phyloP scores from a whole-genome alignment of 92 coral and sea anemone species.

The Palythoa grandiflora region DNA sequence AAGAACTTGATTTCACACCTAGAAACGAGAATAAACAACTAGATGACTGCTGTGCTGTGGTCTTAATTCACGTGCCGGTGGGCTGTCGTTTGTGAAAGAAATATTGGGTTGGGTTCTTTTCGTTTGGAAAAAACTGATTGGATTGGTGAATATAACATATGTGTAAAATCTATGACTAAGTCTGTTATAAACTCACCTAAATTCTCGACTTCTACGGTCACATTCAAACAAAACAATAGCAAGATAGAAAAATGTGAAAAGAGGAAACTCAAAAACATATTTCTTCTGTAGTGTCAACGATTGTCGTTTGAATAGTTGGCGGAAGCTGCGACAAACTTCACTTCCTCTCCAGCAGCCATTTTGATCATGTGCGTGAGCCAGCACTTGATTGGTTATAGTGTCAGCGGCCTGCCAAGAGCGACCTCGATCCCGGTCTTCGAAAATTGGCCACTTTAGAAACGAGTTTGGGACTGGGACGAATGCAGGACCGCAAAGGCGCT shows the following conservation, averaged over 20 bases:
- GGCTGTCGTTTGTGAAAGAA: not conserved
- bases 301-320: slow-evolving; percentile 1
- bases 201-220: not conserved
- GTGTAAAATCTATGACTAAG: not conserved
- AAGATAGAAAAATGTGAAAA: not conserved
- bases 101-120: slow-evolving; percentile 30
- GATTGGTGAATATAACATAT: too few relatives aligned
- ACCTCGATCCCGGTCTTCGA: too few relatives aligned
- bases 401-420: not conserved
- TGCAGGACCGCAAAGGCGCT: too few relatives aligned
- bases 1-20: slow-evolving; percentile 15
- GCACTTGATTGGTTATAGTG: not conserved
- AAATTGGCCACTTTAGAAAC: too few relatives aligned
- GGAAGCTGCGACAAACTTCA: slow-evolving; percentile 35
- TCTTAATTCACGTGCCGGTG: not conserved
- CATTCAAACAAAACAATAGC: slow-evolving; percentile 4
- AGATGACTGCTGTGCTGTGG: too few relatives aligned
- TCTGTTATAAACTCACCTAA: not conserved
- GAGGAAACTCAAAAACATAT: not conserved
- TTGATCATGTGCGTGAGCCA: slow-evolving; percentile 44
- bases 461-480: too few relatives aligned
- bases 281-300: not conserved
- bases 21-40: not conserved
- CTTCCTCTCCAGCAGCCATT: slow-evolving; percentile 46
- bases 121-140: not conserved